A percentile compares a stretch with the other conserved stretches of the same genome.
These are phyloP conservation scores for Tetrax tetrax DNA, from an alignment of 2,113 vertebrate genomes.

Conservation along the genomic window DNA sequence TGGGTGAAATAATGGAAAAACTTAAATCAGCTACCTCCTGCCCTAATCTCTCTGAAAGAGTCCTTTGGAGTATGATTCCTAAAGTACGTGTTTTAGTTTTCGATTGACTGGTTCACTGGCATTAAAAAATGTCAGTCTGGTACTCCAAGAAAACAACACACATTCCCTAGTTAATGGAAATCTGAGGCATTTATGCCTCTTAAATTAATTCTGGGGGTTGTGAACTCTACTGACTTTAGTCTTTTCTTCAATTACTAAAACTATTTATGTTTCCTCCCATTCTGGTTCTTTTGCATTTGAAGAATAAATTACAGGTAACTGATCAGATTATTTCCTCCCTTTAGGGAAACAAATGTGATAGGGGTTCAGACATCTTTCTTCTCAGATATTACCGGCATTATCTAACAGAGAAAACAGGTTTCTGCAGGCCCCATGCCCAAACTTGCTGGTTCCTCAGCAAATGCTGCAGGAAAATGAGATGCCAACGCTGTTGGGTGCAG, in stretches of 20 bases:
- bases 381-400: not conserved
- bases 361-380: not conserved
- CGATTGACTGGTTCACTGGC: not conserved
- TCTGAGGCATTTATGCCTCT: not conserved
- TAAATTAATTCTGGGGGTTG: not conserved
- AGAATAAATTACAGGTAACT: not conserved
- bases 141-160: not conserved
- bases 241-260: not conserved
- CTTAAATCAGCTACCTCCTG: not conserved
- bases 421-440: not conserved
- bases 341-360: not conserved
- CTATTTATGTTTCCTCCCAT: not conserved
- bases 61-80: not conserved
- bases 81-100: not conserved
- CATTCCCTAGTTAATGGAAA: not conserved
- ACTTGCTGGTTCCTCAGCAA: not conserved
- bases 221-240: not conserved
- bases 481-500: not conserved
- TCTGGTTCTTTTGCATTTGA: not conserved
- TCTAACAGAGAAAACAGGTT: not conserved
- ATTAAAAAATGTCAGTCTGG: not conserved
- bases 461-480: not conserved
- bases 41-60: not conserved
- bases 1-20: constrained; percentile 4
- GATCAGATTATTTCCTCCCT: not conserved